These are phyloP conservation scores for Prionace glauca DNA, from an alignment of 2,797 vertebrate species.

Conservation along the genomic window DNA sequence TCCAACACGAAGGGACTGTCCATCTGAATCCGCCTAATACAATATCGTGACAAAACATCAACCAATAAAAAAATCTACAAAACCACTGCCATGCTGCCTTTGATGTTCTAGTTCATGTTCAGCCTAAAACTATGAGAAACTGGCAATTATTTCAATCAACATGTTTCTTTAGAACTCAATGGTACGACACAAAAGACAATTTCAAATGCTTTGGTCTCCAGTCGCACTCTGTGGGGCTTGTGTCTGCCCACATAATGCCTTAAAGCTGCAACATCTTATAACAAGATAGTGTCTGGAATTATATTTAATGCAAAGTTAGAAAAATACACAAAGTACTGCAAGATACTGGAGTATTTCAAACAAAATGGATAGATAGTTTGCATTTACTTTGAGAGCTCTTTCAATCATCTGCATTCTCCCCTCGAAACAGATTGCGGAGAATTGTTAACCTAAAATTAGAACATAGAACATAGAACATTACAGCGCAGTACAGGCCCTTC, in stretches of 20 bases:
- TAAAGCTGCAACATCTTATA: neutral
- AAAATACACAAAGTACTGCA: neutral
- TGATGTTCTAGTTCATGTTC: neutral
- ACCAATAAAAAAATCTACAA: conserved; percentile 2
- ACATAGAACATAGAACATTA: neutral
- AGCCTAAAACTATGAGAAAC: neutral
- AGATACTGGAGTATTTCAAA: neutral
- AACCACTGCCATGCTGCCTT: neutral
- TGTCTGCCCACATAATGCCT: neutral
- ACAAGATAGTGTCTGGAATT: neutral
- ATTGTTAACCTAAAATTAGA: neutral
- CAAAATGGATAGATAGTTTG: neutral
- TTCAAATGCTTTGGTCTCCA: neutral
- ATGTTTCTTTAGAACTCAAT: neutral
- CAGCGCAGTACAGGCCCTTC: too few relatives aligned
- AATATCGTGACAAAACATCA: neutral
- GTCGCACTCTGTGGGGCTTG: neutral
- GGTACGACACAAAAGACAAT: neutral
- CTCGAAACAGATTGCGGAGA: neutral
- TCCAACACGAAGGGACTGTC: neutral
- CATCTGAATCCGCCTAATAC: neutral
- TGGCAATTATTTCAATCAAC: conserved; percentile 10
- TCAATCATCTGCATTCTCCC: neutral
- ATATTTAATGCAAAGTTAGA: neutral
- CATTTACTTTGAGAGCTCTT: neutral